Conservation (phyloP, 2,113 vertebrate species). For the Rousettus leschenaultii region DNA sequence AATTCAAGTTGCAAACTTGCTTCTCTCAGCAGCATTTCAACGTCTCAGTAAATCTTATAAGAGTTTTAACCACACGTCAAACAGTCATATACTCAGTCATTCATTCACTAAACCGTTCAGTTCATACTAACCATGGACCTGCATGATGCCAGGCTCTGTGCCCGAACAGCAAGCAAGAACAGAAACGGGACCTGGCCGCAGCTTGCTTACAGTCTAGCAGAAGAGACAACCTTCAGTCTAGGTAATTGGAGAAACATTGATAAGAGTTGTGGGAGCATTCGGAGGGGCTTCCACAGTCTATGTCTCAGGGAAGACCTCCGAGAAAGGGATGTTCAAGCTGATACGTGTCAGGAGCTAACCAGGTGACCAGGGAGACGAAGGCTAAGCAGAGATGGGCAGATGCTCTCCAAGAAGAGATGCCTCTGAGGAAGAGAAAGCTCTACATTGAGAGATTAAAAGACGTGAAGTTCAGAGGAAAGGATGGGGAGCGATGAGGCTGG, state of each 20-base stretch:
- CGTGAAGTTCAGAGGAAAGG: background rate
- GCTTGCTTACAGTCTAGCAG: background rate
- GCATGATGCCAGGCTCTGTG: rapidly evolving
- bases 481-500: background rate
- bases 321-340: background rate
- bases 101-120: background rate
- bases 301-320: background rate
- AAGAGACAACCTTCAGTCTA: background rate
- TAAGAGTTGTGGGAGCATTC: rapidly evolving
- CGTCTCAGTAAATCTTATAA: background rate
- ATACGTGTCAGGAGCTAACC: background rate
- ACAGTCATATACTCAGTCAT: background rate
- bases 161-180: background rate
- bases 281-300: background rate
- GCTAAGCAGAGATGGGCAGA: background rate
- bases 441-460: background rate
- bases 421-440: background rate
- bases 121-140: background rate
- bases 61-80: background rate
- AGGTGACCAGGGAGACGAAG: background rate
- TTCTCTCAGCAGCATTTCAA: background rate
- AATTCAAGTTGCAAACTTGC: background rate
- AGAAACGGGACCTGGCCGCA: too few relatives aligned
- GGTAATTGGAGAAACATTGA: background rate
- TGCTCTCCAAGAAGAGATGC: background rate